phyloP scores from a whole-genome alignment of 2,888 invertebrate genomes.

The Trissolcus japonicus region DNA sequence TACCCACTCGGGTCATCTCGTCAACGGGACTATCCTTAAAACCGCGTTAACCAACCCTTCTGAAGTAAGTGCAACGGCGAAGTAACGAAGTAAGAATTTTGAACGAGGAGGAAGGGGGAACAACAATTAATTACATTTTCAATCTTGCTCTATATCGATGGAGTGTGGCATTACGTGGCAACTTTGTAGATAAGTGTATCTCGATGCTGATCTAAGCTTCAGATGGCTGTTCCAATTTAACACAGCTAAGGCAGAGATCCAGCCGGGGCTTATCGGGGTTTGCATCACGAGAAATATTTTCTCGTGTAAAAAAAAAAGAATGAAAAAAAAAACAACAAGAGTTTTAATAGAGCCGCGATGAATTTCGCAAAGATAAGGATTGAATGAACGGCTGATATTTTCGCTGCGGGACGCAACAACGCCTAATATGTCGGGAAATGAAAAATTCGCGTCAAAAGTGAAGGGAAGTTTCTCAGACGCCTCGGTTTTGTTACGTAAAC shows the following conservation, averaged over 20 bases:
- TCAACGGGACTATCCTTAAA: slow-evolving; percentile 94
- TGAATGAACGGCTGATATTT: background rate
- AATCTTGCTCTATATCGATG: slow-evolving; percentile 14
- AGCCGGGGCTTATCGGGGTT: slow-evolving; percentile 14
- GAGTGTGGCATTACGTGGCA: slow-evolving; percentile 37
- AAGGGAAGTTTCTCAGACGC: slow-evolving; percentile 45
- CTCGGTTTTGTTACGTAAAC: slow-evolving; percentile 39
- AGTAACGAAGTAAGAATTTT: too few relatives aligned
- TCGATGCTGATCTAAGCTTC: slow-evolving; percentile 28
- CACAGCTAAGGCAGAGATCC: slow-evolving; percentile 19
- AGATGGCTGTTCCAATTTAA: slow-evolving; percentile 22
- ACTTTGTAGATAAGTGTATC: slow-evolving; percentile 43
- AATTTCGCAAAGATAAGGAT: slow-evolving; percentile 32
- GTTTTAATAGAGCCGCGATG: slow-evolving; percentile 29
- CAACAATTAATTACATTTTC: slow-evolving; percentile 27
- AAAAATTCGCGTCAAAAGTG: slow-evolving; percentile 44
- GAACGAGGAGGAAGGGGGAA: background rate
- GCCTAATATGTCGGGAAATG: slow-evolving; percentile 32
- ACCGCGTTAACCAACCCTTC: slow-evolving; percentile 96
- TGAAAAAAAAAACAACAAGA: slow-evolving; percentile 5
- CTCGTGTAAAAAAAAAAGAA: slow-evolving; percentile 10
- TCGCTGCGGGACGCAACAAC: background rate
- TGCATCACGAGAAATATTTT: slow-evolving; percentile 19
- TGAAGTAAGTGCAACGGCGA: slow-evolving; percentile 79
- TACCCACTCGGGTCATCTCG: slow-evolving; percentile 83